phyloP scores from a whole-genome alignment of 2,888 invertebrate species.

The Galerucella nymphaeae region DNA sequence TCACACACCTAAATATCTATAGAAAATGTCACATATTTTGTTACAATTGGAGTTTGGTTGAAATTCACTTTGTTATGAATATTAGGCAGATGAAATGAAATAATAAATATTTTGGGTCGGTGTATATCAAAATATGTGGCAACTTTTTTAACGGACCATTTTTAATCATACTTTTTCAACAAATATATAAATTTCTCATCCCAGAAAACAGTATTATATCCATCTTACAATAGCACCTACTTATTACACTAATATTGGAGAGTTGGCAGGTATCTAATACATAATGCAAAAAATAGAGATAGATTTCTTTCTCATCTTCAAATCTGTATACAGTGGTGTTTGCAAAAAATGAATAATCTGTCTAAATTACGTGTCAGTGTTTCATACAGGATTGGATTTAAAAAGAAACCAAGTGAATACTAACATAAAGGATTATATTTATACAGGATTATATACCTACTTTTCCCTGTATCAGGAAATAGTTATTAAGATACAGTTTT shows the following conservation, averaged over 20 bases:
- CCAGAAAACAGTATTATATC: slow-evolving; percentile 47
- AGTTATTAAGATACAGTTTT: too few relatives aligned
- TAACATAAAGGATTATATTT: too few relatives aligned
- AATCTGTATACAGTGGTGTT: neutral
- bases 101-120: neutral
- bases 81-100: neutral
- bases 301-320: neutral
- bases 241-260: slow-evolving; percentile 8
- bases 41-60: neutral
- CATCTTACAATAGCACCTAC: slow-evolving; percentile 51
- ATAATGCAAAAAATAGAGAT: slow-evolving; percentile 25
- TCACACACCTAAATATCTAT: slow-evolving; percentile 9
- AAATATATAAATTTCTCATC: slow-evolving; percentile 38
- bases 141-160: slow-evolving; percentile 15
- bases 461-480: too few relatives aligned
- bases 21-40: slow-evolving; percentile 5
- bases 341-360: neutral
- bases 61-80: neutral
- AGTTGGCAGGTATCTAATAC: slow-evolving; percentile 7
- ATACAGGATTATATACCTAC: too few relatives aligned
- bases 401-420: too few relatives aligned
- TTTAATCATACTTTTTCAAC: slow-evolving; percentile 13
- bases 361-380: too few relatives aligned
- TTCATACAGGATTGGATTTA: too few relatives aligned
- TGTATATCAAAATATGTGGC: neutral